Evolutionary conservation across 2,888 invertebrate genomes (phyloP).

Genomic region (Uloborus plumipes): DNA sequence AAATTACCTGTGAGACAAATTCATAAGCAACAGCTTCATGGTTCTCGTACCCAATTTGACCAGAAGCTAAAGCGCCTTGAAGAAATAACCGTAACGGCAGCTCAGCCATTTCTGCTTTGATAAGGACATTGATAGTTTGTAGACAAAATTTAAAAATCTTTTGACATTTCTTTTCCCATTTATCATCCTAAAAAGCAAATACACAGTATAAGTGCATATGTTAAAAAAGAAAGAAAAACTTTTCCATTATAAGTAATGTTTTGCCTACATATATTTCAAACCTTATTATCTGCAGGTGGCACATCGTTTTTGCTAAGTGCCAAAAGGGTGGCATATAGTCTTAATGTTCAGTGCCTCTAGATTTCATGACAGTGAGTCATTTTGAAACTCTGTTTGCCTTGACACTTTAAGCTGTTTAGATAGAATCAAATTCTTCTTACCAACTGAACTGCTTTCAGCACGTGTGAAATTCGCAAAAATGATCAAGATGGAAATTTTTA

Average conservation of each 20-base stretch:
- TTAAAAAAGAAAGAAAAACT: not conserved
- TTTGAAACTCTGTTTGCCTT: too few species aligned
- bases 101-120: conserved; percentile 93
- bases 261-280: too few species aligned
- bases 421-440: too few species aligned
- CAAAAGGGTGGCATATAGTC: too few species aligned
- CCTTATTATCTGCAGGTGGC: too few species aligned
- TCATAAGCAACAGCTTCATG: conserved; percentile 98
- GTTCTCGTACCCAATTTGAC: conserved; percentile 92
- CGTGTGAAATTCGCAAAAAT: too few species aligned
- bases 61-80: conserved; percentile 94
- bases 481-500: too few species aligned
- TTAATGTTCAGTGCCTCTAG: too few species aligned
- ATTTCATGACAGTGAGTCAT: too few species aligned
- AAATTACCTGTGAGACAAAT: conserved; percentile 86
- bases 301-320: too few species aligned
- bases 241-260: not conserved
- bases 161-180: conserved; percentile 98
- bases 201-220: not conserved
- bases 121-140: conserved; percentile 91
- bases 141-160: conserved; percentile 99
- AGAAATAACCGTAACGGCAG: conserved; percentile 92
- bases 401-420: too few species aligned
- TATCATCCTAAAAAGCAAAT: conserved; percentile 81
- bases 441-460: too few species aligned